Evolutionary conservation across 2,888 invertebrate species (phyloP).

Genomic region (Xylocampa areola): DNA sequence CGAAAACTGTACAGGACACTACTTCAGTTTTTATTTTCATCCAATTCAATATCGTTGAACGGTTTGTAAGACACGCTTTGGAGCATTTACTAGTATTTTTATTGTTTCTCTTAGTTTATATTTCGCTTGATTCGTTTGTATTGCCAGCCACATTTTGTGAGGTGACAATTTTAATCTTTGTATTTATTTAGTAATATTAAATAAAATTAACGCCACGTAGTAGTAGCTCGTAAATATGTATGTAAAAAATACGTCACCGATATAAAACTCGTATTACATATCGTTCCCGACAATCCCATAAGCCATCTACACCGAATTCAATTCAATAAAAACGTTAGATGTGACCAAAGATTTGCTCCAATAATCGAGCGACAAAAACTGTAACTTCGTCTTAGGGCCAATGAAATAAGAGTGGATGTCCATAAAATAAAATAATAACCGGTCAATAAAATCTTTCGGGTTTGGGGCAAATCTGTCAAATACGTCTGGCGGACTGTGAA

Average conservation of each 20-base stretch:
- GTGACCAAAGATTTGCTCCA: constrained; percentile 80
- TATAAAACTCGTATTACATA: constrained; percentile 68
- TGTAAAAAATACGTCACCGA: constrained; percentile 41
- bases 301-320: constrained; percentile 74
- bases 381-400: constrained; percentile 82
- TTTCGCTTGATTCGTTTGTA: constrained; percentile 55
- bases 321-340: constrained; percentile 83
- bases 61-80: constrained; percentile 70
- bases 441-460: constrained; percentile 86
- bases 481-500: constrained; percentile 71
- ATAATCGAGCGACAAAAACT: constrained; percentile 85
- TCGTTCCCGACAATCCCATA: constrained; percentile 75
- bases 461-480: constrained; percentile 85
- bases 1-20: constrained; percentile 81
- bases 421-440: constrained; percentile 89
- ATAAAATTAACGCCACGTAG: too few relatives aligned
- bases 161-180: constrained; percentile 51
- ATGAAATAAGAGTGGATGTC: constrained; percentile 88
- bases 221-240: background rate
- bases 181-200: constrained; percentile 18
- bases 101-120: constrained; percentile 54
- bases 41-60: constrained; percentile 80
- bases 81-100: constrained; percentile 58
- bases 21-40: constrained; percentile 83
- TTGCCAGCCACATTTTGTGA: constrained; percentile 45